Evolutionary conservation across 2,797 vertebrate genomes (phyloP).

Genomic region (Sebastes trivittatus): DNA sequence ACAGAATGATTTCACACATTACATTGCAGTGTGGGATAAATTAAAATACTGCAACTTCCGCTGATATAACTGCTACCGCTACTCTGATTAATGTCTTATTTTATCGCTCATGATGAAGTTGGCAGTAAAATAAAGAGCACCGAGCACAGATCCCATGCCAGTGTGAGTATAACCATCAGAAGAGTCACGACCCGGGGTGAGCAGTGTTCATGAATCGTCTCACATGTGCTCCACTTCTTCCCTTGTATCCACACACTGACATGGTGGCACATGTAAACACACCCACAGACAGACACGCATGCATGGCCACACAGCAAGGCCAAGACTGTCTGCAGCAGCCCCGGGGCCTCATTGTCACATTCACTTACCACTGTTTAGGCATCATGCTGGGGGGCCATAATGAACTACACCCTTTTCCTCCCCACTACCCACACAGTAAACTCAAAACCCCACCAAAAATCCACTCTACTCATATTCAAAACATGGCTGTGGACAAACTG

Average conservation of each 20-base stretch:
- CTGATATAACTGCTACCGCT: slow-evolving; percentile 1
- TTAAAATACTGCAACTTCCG: slow-evolving; percentile 10
- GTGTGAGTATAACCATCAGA: slow-evolving; percentile 42
- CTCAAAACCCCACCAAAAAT: slow-evolving; percentile 25
- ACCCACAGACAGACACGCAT: slow-evolving; percentile 39
- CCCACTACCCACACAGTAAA: slow-evolving; percentile 21
- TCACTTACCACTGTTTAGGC: slow-evolving; percentile 77
- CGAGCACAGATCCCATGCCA: slow-evolving; percentile 25
- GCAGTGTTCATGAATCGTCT: slow-evolving; percentile 53
- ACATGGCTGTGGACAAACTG: slow-evolving; percentile 16
- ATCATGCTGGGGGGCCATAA: slow-evolving; percentile 68
- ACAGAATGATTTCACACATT: neutral
- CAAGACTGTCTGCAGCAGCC: slow-evolving; percentile 60
- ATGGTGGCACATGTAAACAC: slow-evolving; percentile 49
- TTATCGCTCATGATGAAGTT: slow-evolving; percentile 32
- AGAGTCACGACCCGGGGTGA: slow-evolving; percentile 61
- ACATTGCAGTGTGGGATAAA: slow-evolving; percentile 1
- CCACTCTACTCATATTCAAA: slow-evolving; percentile 41
- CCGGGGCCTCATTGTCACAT: slow-evolving; percentile 77
- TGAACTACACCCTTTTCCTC: slow-evolving; percentile 50
- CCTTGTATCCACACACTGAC: slow-evolving; percentile 36
- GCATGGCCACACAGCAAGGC: slow-evolving; percentile 54
- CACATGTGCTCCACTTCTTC: slow-evolving; percentile 62
- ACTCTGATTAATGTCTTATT: slow-evolving; percentile 31
- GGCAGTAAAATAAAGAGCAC: slow-evolving; percentile 39